Evolutionary conservation across 2,888 invertebrate genomes (phyloP), one percentile per base, ranked within the genome.

Genomic region (Lordiphosa fenestrarum): DNA sequence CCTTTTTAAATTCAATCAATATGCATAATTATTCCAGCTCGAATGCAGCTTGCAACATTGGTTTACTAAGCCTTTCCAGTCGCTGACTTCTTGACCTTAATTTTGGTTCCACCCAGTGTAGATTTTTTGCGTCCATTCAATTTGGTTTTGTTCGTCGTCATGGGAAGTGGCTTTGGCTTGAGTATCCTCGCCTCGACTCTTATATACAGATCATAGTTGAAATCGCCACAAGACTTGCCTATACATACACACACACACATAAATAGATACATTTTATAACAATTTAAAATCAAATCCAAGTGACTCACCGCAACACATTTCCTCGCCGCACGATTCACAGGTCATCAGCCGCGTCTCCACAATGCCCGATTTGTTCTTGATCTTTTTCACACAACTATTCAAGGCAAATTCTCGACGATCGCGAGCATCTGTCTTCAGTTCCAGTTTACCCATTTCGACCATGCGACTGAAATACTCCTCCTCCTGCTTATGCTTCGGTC

Each of bases 391-490:
- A 88, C 93, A 93, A 33, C 92, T 92, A 86, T 93, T 94, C 60
- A 92, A 90, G 6, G 92, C 91, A 41, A 91, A 91, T 65, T 92
- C 93, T 53, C 94, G 91, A 83, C 94, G 93, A 74, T 96, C 95
- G 57, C 91, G 91, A 9, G 93, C 92, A 73, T 93, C 91, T 0
- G 95, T 95, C 88, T 93, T 94, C 13, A 93, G 88, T 85, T 95
- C 93, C 6, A 95, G 90, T 89, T 96, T 96, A 49, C 95, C 94
- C 88, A 96, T 90, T 89, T 95, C 95, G 39, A 96, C 93, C 89
- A 95, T 90, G 75, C 95, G 94, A 67, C 95, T 95, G 87, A 95
- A 97, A 90, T 95, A 95, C 84, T 96, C 95, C 89, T 97, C 96
- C 78, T 97, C 97, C 21, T 93, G 89, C 83, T 95, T 95, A 30